Base-by-base conservation (phyloP, 2,888 invertebrate species). In the Cephus rjabovi region DNA sequence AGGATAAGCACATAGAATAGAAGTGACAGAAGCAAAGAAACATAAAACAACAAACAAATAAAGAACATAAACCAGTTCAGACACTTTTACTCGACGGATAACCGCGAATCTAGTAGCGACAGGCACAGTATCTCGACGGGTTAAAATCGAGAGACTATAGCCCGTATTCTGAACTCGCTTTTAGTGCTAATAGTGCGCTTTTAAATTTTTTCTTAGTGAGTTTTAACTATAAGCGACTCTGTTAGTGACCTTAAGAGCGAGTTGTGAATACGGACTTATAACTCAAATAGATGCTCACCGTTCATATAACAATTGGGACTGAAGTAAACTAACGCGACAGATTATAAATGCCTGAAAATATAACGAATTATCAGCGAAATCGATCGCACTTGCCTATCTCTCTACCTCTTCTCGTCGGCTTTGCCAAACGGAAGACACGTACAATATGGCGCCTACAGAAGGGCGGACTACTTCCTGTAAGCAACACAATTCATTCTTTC, bases 401-500 rank as follows among this genome's bases (percentile, higher is more conserved):
- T 74, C 79, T 68, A 37, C 69, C 56, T 56, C 37, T 69, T 76
- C 71, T 70, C 74, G 74, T 74, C 37, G 77, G 81, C 83, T 81
- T 83, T 81, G 79, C 78, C 81, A 82, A 87, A 80, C 86, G 87
- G 87, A 87, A 87, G 83, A 82, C 81, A 82, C 75, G 80, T 81
- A 79, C 85, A 87, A 87, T 81, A 87, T 87, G 87, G 87, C 87
- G 87, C 76, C 75, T 37, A 34, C 33, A 79, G 76, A 83, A 86
- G 87, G 87, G 87, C 86, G 87, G 87, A 80, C 69, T 80, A 87
- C 87, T 87, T 87, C 87, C 87, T 85, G 86, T 80, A 31, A 33
- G 71, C 71, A 34, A 56, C 23, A 2, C 6, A 56, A 23, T 23
- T 56, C 1, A 56, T 56, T 56, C 23, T 23, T 56, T 56, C 56